Conservation (phyloP, 2,797 vertebrate species). For the Acomys russatus region DNA sequence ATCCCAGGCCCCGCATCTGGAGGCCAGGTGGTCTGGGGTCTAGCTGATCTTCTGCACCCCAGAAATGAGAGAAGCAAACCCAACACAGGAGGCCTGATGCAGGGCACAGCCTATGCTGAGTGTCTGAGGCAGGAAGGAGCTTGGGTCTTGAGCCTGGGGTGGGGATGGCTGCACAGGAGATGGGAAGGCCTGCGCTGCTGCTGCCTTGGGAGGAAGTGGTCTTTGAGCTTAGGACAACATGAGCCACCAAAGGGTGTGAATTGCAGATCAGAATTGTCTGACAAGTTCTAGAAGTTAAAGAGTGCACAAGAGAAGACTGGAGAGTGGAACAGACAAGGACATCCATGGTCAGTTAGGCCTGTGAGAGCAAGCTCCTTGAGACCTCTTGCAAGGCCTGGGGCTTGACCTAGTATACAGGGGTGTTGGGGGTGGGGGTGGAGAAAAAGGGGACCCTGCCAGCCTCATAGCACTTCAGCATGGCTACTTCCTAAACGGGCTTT, state of each 20-base stretch:
- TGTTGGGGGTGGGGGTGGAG: accelerated
- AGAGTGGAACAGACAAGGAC: not conserved
- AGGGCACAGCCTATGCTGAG: not conserved
- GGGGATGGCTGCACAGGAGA: not conserved
- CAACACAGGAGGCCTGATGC: accelerated
- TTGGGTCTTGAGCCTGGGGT: not conserved
- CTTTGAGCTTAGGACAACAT: not conserved
- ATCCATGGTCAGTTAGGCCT: not conserved
- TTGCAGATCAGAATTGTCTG: not conserved
- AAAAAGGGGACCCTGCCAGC: too few species aligned
- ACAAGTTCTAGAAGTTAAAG: not conserved
- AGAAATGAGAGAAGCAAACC: not conserved
- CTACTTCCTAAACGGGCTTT: not conserved
- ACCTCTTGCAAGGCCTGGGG: not conserved
- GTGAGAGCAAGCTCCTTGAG: not conserved
- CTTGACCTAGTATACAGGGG: not conserved
- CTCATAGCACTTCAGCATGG: not conserved
- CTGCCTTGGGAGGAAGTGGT: not conserved
- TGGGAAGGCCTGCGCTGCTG: not conserved
- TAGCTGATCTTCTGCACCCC: not conserved
- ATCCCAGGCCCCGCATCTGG: not conserved
- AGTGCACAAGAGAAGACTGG: not conserved
- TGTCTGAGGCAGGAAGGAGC: not conserved
- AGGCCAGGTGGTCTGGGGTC: not conserved
- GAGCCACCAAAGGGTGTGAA: not conserved